Evolutionary conservation across 1,140 invertebrate species (phyloP).

Genomic region (Calliphora vicina): DNA sequence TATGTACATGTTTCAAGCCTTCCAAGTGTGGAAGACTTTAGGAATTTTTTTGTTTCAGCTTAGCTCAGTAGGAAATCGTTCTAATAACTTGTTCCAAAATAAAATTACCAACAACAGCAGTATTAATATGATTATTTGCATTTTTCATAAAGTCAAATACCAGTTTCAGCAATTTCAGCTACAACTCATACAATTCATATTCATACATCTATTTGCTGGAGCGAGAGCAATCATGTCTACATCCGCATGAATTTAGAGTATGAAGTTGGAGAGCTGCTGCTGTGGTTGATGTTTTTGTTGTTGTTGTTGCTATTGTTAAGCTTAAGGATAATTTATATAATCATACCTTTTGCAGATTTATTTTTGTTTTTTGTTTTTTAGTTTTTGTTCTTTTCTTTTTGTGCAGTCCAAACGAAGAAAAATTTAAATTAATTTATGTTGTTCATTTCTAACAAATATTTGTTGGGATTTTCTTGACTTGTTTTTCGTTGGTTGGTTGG

Average conservation of each 20-base stretch:
- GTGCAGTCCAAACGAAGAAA: neutral
- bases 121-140: neutral
- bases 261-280: neutral
- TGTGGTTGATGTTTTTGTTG: neutral
- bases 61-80: slow-evolving; percentile 1
- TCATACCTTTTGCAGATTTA: neutral
- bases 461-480: neutral
- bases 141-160: neutral
- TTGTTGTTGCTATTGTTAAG: neutral
- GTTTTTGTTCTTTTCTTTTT: no score
- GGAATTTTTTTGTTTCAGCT: neutral
- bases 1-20: no score
- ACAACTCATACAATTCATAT: neutral
- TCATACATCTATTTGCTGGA: no score
- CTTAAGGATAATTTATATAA: neutral
- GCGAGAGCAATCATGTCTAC: no score
- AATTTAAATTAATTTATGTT: neutral
- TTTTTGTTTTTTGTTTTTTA: neutral
- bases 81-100: neutral
- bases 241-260: neutral
- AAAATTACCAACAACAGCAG: neutral
- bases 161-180: neutral
- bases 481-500: neutral
- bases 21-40: no score
- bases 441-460: neutral